A percentile compares a stretch with the other conserved stretches of the same genome.
Evolutionary conservation across 2,113 vertebrate genomes (phyloP).

Genomic region (Symphodus melops): DNA sequence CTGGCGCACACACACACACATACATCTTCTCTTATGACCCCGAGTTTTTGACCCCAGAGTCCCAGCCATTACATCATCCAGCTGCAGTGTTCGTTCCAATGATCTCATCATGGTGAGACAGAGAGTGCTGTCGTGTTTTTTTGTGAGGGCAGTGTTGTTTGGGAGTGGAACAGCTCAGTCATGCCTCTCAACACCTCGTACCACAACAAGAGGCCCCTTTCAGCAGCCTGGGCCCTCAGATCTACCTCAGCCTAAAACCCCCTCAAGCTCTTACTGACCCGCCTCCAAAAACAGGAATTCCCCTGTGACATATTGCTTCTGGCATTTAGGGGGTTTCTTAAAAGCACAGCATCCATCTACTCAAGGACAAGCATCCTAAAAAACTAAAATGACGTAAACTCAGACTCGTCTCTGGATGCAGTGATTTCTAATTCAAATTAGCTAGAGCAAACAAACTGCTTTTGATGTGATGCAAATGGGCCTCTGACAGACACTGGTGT

Average conservation of each 20-base stretch:
- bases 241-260: conserved; percentile 32
- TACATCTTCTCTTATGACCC: conserved; percentile 31
- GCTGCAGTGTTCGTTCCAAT: conserved; percentile 58
- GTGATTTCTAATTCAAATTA: background rate
- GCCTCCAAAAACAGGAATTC: conserved; percentile 59
- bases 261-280: conserved; percentile 29
- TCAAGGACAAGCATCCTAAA: conserved; percentile 15
- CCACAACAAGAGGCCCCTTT: conserved; percentile 73
- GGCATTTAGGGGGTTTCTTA: conserved; percentile 41
- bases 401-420: background rate
- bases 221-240: conserved; percentile 36
- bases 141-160: conserved; percentile 18
- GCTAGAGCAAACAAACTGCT: background rate
- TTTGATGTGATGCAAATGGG: background rate
- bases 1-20: conserved; percentile 14
- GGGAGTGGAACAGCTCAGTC: conserved; percentile 42
- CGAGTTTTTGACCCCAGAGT: conserved; percentile 56
- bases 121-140: conserved; percentile 31
- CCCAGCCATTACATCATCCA: conserved; percentile 68
- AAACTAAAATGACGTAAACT: conserved; percentile 3
- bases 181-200: conserved; percentile 66
- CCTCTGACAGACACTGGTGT: conserved; percentile 9
- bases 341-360: conserved; percentile 43
- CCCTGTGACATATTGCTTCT: conserved; percentile 38
- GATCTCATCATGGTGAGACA: conserved; percentile 66